phyloP scores from a whole-genome alignment of 2,113 vertebrate species.

The Oreochromis aureus region DNA sequence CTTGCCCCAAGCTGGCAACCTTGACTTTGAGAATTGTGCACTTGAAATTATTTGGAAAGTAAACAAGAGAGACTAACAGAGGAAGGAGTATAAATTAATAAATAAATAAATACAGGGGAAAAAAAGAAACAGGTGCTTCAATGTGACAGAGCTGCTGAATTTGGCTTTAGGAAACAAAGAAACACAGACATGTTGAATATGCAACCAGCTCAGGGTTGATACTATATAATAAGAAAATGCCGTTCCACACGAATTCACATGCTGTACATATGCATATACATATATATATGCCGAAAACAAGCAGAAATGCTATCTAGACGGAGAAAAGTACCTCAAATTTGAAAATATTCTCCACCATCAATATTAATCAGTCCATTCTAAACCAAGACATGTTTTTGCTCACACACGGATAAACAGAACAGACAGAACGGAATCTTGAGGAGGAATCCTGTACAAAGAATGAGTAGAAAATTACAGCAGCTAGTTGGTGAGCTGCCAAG shows the following conservation, averaged over 20 bases:
- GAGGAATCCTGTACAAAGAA: neutral
- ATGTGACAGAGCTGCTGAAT: conserved; percentile 28
- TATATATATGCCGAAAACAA: neutral
- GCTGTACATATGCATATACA: neutral
- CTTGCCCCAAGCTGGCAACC: conserved; percentile 38
- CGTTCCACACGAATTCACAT: neutral
- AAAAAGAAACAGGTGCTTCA: neutral
- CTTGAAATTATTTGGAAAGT: conserved; percentile 34
- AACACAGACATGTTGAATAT: neutral
- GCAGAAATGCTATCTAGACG: neutral
- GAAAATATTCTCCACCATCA: neutral
- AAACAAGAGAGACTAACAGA: conserved; percentile 29
- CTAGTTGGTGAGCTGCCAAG: neutral
- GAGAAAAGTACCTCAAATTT: neutral
- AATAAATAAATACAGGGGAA: neutral
- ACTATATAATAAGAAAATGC: neutral
- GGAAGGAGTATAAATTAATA: neutral
- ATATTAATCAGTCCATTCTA: neutral
- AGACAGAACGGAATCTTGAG: neutral
- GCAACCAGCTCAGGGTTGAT: neutral
- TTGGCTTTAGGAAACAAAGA: neutral
- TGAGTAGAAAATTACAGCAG: neutral
- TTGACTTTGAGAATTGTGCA: conserved; percentile 40
- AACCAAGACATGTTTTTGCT: neutral
- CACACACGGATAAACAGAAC: neutral